Evolutionary conservation across 2,888 invertebrate genomes (phyloP).

Genomic region (Aspidapion aeneum): DNA sequence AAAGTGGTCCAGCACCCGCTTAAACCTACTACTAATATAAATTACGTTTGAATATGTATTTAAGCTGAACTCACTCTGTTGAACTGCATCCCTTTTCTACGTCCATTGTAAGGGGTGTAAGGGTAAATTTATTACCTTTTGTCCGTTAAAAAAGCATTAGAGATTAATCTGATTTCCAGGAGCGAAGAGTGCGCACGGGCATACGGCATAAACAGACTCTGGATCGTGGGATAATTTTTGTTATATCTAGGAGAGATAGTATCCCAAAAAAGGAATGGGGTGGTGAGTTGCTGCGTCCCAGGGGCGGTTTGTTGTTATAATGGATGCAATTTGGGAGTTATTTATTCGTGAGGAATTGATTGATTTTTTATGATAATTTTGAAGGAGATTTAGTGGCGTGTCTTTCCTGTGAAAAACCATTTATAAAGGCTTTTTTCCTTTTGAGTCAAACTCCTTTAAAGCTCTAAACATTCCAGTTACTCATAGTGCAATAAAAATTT

Average conservation of each 20-base stretch:
- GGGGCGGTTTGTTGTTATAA: neutral
- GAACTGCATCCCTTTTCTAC: neutral
- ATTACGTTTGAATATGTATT: no score
- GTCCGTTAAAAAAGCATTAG: conserved; percentile 27
- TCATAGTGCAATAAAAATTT: no score
- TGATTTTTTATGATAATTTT: neutral
- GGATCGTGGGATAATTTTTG: neutral
- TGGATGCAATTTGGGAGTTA: neutral
- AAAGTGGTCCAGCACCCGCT: no score
- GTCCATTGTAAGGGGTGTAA: conserved; percentile 24
- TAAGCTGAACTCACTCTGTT: neutral
- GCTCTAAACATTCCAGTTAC: no score
- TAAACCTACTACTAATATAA: no score
- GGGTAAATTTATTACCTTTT: conserved; percentile 27
- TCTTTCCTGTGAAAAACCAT: no score
- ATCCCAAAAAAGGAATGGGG: no score
- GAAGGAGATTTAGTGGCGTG: neutral
- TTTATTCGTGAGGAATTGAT: neutral
- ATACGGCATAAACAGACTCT: no score
- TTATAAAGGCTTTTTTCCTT: no score
- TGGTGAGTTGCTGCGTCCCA: neutral
- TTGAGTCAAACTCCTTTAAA: no score
- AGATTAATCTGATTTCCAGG: conserved; percentile 24
- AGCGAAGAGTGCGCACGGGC: conserved; percentile 9
- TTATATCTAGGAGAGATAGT: neutral